These are phyloP conservation scores for Plotosus lineatus DNA, from an alignment of 2,113 vertebrate species.

Conservation along the genomic window DNA sequence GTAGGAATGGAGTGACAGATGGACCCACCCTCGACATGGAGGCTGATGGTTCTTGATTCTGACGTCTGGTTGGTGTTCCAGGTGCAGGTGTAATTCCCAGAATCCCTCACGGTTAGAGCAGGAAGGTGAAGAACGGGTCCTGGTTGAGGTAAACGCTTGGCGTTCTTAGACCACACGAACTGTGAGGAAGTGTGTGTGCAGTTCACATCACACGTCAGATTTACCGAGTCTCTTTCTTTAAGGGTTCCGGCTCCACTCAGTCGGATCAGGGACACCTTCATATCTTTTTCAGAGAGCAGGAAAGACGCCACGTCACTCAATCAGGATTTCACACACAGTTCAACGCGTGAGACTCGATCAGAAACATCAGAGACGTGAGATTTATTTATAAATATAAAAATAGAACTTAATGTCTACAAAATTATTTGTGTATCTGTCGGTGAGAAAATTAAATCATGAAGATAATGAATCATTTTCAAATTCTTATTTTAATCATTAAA, in stretches of 20 bases:
- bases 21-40: conserved; percentile 6
- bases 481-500: not conserved
- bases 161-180: conserved; percentile 49
- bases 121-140: conserved; percentile 18
- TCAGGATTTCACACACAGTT: not conserved
- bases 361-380: no score
- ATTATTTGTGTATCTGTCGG: no score
- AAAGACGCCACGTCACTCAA: not conserved
- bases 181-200: conserved; percentile 39
- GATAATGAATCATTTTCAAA: not conserved
- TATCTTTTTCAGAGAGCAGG: conserved; percentile 22
- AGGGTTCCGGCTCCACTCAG: conserved; percentile 6
- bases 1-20: no score
- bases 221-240: conserved; percentile 40
- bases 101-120: not conserved
- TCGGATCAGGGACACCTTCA: conserved; percentile 17
- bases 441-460: no score
- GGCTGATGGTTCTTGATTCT: not conserved
- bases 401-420: not conserved
- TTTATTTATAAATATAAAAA: not conserved
- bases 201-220: conserved; percentile 33
- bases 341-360: no score
- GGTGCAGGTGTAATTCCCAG: conserved; percentile 38
- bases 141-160: not conserved
- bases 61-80: not conserved